Evolutionary conservation across 2,888 invertebrate genomes (phyloP), one percentile per base, ranked within the genome.

Genomic region (Hyalella azteca): DNA sequence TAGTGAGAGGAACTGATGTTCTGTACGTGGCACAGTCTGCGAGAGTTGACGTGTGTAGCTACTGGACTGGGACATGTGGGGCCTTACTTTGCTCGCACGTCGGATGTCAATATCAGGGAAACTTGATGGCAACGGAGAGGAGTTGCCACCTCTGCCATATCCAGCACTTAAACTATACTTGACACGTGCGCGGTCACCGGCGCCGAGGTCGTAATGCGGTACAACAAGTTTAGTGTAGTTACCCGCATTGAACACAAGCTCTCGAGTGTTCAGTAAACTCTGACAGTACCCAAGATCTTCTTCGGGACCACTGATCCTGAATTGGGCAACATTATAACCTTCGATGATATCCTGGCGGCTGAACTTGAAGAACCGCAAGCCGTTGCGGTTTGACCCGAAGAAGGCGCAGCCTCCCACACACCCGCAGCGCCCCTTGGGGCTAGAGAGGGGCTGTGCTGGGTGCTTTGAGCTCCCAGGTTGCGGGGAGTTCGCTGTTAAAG

Each of bases 381-480:
- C 98, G 87, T 97, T 96, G 86, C 92, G 91, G 88, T 97, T 97
- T 79, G 91, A 92, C 2, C 97, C 98, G 87, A 98, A 98, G 89
- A 99, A 99, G 15, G 91, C 91, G 87, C 97, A 97, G 0, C 97
- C 97, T 2, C 98, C 98, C 41, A 94, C 93, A 88, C 98, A 99
- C 0, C 98, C 98, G 87, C 98, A 99, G 85, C 93, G 94, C 40
- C 88, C 88, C 19, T 78, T 80, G 19, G 84, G 48, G 40, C 84
- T 41, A 86, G 87, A 76, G 60, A 85, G 78, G 87, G 41, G 75
- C 88, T 73, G 40, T 26, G 45, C 41, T n/a, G 75, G 75, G 29
- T 75, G 75, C 45, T 75, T 75, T 7, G 75, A 75, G 45, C 39
- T 45, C 22, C 75, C 36, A 26, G 75, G 75, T 19, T 75, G 75